Evolutionary conservation across 2,797 vertebrate species (phyloP).

Genomic region (Uromys caudimaculatus): DNA sequence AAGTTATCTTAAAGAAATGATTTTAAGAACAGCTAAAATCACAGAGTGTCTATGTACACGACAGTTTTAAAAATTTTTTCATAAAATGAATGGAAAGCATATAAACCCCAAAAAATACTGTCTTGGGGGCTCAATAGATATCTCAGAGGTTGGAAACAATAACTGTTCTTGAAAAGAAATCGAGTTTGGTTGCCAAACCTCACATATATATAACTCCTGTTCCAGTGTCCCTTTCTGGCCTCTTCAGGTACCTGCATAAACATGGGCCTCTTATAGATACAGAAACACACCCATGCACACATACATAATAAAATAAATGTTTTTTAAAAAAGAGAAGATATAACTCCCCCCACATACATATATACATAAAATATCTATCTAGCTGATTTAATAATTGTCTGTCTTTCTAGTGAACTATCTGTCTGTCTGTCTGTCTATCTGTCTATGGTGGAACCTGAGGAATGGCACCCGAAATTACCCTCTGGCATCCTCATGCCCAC

Average conservation of each 20-base stretch:
- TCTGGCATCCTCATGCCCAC: background rate
- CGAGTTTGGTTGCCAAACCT: too few species aligned
- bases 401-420: background rate
- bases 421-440: background rate
- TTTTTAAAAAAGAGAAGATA: background rate
- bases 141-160: background rate
- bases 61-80: background rate
- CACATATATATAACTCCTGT: background rate
- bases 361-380: background rate
- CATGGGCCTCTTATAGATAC: background rate
- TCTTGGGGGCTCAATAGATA: background rate
- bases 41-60: background rate
- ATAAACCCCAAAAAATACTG: background rate
- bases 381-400: background rate
- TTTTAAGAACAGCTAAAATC: background rate
- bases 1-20: conserved; percentile 7
- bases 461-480: background rate
- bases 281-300: background rate
- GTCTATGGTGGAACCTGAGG: background rate
- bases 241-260: background rate
- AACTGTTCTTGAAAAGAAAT: background rate
- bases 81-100: background rate
- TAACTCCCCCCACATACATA: background rate
- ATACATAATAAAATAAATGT: background rate
- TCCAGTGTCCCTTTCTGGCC: background rate